phyloP scores from a whole-genome alignment of 2,888 invertebrate species.

The Listrodromus nycthemerus region DNA sequence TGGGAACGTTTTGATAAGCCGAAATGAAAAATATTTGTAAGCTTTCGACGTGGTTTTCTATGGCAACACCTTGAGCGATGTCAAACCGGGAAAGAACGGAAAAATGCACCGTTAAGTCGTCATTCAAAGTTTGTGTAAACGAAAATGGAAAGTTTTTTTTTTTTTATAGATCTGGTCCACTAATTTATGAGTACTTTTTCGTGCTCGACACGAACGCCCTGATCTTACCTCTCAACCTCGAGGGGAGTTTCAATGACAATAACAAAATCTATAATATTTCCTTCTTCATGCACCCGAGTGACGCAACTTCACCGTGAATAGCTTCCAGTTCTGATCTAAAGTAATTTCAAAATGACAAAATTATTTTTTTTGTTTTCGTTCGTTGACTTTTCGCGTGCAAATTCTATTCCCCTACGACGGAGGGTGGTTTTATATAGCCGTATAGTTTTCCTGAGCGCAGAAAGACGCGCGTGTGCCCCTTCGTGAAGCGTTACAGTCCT shows the following conservation, averaged over 20 bases:
- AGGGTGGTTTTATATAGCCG: background rate
- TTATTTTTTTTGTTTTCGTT: background rate
- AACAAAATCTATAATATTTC: background rate
- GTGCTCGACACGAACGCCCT: background rate
- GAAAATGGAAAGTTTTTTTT: background rate
- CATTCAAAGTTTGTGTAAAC: background rate
- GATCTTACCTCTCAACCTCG: background rate
- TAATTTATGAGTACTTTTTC: background rate
- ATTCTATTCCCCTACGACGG: background rate
- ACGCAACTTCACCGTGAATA: background rate
- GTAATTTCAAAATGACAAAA: background rate
- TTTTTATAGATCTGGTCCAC: background rate
- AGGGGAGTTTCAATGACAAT: background rate
- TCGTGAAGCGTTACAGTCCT: conserved; percentile 42
- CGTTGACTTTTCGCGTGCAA: background rate
- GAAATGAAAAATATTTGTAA: background rate
- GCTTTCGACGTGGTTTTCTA: background rate
- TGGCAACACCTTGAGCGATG: background rate
- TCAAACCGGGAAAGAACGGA: background rate
- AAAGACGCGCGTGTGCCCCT: conserved; percentile 37
- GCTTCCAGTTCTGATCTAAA: background rate
- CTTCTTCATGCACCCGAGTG: background rate
- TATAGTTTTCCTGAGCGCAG: conserved; percentile 11
- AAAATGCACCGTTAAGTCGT: background rate
- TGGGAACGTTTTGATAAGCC: conserved; percentile 10